Evolutionary conservation across 2,797 vertebrate genomes (phyloP), one percentile per base, ranked within the genome.

Genomic region (Gallirallus australis): DNA sequence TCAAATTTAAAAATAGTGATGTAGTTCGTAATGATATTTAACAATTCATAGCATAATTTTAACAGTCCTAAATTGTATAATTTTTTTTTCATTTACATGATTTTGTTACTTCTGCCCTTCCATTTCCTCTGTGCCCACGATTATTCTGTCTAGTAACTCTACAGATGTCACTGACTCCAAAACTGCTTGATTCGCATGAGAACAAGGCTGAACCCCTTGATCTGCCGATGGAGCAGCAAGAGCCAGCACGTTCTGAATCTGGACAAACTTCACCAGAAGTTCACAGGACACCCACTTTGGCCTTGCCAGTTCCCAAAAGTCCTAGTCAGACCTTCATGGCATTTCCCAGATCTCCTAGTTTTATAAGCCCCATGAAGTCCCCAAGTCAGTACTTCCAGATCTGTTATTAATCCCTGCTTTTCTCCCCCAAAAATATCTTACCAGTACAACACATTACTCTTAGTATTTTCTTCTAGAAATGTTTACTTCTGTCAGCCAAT

Each of bases 301-400:
- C 94, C 88, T 96, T 98, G 89, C 96, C 97, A 86, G 75, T 98
- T 95, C 97, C 98, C 93, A 98, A 98, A 95, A 98, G 98, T 75
- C 96, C 97, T 91, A 98, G 98, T 96, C 98, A 98, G 95, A 97
- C 95, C 27, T 97, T 98, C 95, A 96, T 97, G 86, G 82, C 97
- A 95, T 93, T 98, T 90, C 96, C 98, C 81, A 98, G 98, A 91
- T 98, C 98, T 60, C 98, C 98, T 93, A 98, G 98, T 97, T 99
- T 99, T 97, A 97, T 98, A 97, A 98, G 98, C 97, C 98, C 98
- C 54, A 93, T 98, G 82, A 98, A 98, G 96, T 98, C 98, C 86
- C 98, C 98, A 94, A 98, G 98, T 97, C 98, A 99, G 96, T 98
- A 98, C 92, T 98, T 99, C 93, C 97, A 98, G 97, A 99, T 98